Percentiles rank a stretch among this genome's conserved stretches.
phyloP scores from a whole-genome alignment of 2,797 vertebrate species.

The Sebastes vulpes region DNA sequence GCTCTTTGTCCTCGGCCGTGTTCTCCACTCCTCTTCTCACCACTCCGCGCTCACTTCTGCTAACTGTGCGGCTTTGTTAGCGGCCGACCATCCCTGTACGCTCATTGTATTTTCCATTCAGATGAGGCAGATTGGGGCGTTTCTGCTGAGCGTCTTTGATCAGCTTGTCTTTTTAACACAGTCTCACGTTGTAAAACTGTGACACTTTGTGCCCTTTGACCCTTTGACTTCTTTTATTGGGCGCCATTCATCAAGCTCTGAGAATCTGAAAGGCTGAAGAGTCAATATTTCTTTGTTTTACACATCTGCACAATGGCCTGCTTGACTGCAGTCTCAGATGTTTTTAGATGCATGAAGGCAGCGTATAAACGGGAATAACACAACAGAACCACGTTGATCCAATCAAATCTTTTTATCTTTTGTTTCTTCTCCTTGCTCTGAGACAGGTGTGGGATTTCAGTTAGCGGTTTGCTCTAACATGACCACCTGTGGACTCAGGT shows the following conservation, averaged over 20 bases:
- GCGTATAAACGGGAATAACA: conserved; percentile 11
- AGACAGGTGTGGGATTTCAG: conserved; percentile 75
- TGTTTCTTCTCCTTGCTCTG: conserved; percentile 18
- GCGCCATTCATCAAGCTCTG: conserved; percentile 39
- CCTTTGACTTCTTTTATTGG: conserved; percentile 34
- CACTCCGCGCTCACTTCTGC: conserved; percentile 66
- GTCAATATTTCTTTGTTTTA: conserved; percentile 32
- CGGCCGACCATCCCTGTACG: conserved; percentile 34
- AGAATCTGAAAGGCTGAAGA: conserved; percentile 20
- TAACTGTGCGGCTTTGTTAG: conserved; percentile 49
- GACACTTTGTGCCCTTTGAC: conserved; percentile 57
- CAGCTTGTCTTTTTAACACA: conserved; percentile 61
- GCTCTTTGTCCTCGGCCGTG: conserved; percentile 81
- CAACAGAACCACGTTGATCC: conserved; percentile 21
- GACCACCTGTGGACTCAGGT: conserved; percentile 80
- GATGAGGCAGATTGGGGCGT: conserved; percentile 27
- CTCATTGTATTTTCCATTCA: conserved; percentile 59
- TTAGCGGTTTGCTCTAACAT: conserved; percentile 51
- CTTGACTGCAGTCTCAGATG: not conserved
- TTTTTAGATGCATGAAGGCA: conserved; percentile 4
- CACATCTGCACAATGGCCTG: not conserved
- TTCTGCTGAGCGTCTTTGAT: conserved; percentile 67
- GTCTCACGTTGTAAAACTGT: conserved; percentile 60
- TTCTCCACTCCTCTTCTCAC: conserved; percentile 76
- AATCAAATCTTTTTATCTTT: conserved; percentile 32